A percentile compares a stretch with the other conserved stretches of the same genome.
Conservation (phyloP, 2,113 vertebrate species). For the Psittacara wagleri region DNA sequence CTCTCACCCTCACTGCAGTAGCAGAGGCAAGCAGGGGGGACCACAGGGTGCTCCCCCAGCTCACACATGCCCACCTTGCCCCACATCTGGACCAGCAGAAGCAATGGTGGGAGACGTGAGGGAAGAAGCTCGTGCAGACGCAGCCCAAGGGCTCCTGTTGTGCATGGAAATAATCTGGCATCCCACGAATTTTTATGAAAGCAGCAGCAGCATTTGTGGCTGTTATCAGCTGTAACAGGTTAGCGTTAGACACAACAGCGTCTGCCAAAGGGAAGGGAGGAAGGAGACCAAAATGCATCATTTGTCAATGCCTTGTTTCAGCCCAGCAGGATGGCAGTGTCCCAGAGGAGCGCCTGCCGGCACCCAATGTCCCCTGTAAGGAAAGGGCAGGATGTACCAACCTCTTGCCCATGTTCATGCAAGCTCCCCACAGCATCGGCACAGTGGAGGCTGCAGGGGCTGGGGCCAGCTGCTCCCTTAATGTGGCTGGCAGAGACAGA, state of each 20-base stretch:
- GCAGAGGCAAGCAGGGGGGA: neutral
- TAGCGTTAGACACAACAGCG: neutral
- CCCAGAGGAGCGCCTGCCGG: neutral
- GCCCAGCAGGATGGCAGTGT: rapidly evolving
- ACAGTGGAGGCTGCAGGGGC: neutral
- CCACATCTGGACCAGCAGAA: neutral
- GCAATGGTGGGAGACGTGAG: neutral
- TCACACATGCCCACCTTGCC: neutral
- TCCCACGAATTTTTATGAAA: neutral
- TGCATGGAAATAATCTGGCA: neutral
- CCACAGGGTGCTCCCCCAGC: too few species aligned
- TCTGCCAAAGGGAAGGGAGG: neutral
- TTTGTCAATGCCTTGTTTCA: neutral
- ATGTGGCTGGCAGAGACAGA: neutral
- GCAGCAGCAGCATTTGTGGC: neutral
- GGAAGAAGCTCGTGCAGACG: rapidly evolving
- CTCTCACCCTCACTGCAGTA: neutral
- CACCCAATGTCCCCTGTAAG: rapidly evolving
- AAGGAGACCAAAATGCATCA: neutral
- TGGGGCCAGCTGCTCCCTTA: neutral
- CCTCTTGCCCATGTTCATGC: neutral
- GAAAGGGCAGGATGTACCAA: neutral
- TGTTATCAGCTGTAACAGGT: constrained; percentile 23
- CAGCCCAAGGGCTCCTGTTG: neutral
- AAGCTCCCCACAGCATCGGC: neutral